Base-by-base conservation (phyloP, 2,888 invertebrate species). In the Lampropteryx suffumata region DNA sequence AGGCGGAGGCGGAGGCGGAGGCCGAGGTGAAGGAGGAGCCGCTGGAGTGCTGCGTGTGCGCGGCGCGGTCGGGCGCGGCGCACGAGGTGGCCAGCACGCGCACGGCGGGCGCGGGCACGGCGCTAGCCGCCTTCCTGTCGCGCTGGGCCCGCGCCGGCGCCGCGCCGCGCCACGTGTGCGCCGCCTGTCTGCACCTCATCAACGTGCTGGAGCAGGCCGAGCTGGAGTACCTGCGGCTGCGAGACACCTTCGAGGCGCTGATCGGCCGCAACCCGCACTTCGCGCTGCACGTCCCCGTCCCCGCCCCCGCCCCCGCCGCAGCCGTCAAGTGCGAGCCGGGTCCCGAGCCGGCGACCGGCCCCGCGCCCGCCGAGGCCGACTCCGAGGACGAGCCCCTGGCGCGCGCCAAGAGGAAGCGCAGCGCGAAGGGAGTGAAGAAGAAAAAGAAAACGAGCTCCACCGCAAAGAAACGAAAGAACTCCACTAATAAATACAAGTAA, bases 361-460 rank as follows among this genome's bases (percentile, higher is more conserved):
- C 64, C 10, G 58, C 68, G 8, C 47, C 42, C 9, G 56, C 59
- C 11, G 14, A 42, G n/a, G n/a, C n/a, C 41, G 81, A 83, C 53
- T 84, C 84, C 0, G 85, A 85, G 49, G 82, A 85, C 61, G 88
- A 88, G 55, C 89, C 89, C 0, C 69, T 90, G 1, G 77, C 85
- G 7, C 74, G 78, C 1, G 83, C 82, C 50, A 84, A 81, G 59
- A 82, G 76, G 44, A 69, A 78, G 24, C 68, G 74, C 30, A 63
- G 66, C 2, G 65, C 66, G 2, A 85, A 81, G 67, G 67, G 71
- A 9, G 73, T 75, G 0, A 82, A 82, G 57, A 76, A 79, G 57
- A 85, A 80, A 69, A 85, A 82, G 65, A 80, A 80, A 61, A 32
- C 70, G 2, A 35, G 56, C 1, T 51, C 59, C 10, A 63, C 68